Evolutionary conservation across 2,888 invertebrate genomes (phyloP).

Genomic region (Stenodema calcarata): DNA sequence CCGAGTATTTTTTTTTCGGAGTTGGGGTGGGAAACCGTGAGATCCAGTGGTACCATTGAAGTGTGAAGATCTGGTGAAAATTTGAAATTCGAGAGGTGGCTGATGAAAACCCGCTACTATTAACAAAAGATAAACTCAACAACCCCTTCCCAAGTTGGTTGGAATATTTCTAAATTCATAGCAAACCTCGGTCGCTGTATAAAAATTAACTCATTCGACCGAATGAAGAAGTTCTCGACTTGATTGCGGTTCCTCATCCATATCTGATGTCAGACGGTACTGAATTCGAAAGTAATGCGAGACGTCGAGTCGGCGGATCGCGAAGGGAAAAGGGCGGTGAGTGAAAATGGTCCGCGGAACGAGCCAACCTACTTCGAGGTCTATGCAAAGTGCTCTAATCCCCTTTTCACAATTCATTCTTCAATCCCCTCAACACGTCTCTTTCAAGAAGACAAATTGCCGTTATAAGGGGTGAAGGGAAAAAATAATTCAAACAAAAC

Average conservation of each 20-base stretch:
- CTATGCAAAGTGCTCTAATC: not conserved
- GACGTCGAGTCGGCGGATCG: not conserved
- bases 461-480: not conserved
- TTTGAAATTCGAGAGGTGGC: too few relatives aligned
- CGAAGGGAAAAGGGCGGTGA: not conserved
- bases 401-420: not conserved
- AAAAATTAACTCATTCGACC: not conserved
- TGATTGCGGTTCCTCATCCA: slow-evolving; percentile 16
- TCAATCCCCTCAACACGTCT: not conserved
- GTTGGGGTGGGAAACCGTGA: too few relatives aligned
- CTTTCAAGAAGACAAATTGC: not conserved
- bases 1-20: too few relatives aligned
- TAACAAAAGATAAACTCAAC: not conserved
- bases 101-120: too few relatives aligned
- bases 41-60: too few relatives aligned
- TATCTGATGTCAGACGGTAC: not conserved
- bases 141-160: not conserved
- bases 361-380: not conserved
- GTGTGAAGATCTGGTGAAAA: too few relatives aligned
- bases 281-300: not conserved
- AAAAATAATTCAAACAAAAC: not conserved
- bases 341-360: not conserved
- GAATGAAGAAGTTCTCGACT: not conserved
- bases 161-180: not conserved
- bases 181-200: not conserved